Evolutionary conservation across 2,113 vertebrate species (phyloP), one percentile per base, ranked within the genome.

Genomic region (Scomber scombrus): DNA sequence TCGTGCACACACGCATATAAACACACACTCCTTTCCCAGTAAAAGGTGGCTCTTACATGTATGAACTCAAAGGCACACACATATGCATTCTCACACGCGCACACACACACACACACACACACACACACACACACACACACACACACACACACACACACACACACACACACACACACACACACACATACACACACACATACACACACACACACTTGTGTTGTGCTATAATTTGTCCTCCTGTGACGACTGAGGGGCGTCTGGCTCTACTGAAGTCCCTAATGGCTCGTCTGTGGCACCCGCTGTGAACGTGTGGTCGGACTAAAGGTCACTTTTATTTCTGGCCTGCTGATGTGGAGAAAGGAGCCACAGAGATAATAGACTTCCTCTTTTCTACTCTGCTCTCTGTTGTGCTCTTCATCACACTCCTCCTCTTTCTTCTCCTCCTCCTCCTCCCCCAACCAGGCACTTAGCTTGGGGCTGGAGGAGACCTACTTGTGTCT

Each of bases 311-410:
- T 86, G 85, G 84, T 90, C 60, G 45, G 70, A 75, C 68, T 81
- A 90, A 91, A 93, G 91, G 91, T 92, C 89, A 91, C 60, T 4
- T 88, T 90, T 91, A 91, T 93, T 91, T 81, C 87, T 85, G 82
- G 83, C 75, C 67, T 75, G 76, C 81, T 89, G 85, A 84, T 84
- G 82, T 77, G 75, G 73, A 81, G 84, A 88, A 66, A 12, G 62
- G 67, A 80, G 70, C n/a, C 10, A 40, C 34, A 40, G 11, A 79
- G 77, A 91, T 81, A 83, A 91, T 79, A n/a, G 63, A 82, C 63
- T 71, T 81, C 50, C 40, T 82, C 70, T 50, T 71, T 79, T 75
- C 60, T 67, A 49, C 61, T 74, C 51, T 70, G 68, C 14, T 34
- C 58, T 58, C 63, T 77, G 29, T 75, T 72, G 47, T 55, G 11